Conservation (phyloP, 2,113 vertebrate genomes). For the Spilogale gracilis region DNA sequence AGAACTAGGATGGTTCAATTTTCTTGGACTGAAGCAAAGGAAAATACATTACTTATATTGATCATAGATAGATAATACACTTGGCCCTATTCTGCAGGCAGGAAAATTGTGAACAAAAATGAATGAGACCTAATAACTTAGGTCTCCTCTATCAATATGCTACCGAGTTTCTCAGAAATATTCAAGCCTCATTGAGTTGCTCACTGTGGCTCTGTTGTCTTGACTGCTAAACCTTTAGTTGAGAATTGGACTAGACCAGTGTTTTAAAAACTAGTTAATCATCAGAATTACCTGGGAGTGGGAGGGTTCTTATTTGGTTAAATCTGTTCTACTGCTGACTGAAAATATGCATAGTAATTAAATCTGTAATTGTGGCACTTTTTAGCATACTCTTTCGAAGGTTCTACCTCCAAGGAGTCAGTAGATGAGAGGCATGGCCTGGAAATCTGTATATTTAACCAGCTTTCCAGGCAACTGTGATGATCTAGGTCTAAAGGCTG, state of each 20-base stretch:
- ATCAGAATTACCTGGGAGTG: not conserved
- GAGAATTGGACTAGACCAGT: not conserved
- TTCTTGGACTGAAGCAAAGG: conserved; percentile 22
- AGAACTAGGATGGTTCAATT: not conserved
- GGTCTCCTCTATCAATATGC: not conserved
- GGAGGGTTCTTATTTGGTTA: not conserved
- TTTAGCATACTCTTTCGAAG: conserved; percentile 4
- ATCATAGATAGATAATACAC: not conserved
- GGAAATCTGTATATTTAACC: not conserved
- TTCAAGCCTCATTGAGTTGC: not conserved
- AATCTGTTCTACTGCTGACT: not conserved
- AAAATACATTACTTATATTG: conserved; percentile 20
- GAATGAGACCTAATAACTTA: not conserved
- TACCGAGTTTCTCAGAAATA: not conserved
- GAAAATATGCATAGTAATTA: not conserved
- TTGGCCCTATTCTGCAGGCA: not conserved
- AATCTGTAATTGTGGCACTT: not conserved
- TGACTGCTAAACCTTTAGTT: not conserved
- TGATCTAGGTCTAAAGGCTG: not conserved
- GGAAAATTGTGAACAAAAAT: conserved; percentile 42
- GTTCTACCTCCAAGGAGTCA: not conserved
- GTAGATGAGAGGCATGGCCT: not conserved
- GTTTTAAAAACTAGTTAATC: conserved; percentile 50
- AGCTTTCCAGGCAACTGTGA: not conserved
- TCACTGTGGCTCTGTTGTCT: not conserved